A percentile compares a stretch with the other conserved stretches of the same genome.
Evolutionary conservation across 35 echinoderm and acorn worm species (phyloP).

Genomic region (Apostichopus japonicus): DNA sequence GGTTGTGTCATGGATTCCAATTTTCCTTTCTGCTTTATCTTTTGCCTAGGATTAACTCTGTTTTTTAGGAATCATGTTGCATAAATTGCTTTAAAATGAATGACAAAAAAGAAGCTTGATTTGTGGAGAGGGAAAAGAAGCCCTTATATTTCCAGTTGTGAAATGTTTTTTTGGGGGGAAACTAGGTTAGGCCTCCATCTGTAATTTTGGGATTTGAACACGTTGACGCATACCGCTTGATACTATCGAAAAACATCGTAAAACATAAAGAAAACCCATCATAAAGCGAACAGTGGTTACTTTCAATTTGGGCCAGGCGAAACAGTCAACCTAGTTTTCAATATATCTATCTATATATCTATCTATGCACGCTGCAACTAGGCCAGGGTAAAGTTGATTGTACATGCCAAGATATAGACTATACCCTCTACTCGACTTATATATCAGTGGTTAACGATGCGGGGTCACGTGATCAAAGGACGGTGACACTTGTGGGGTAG

Average conservation of each 20-base stretch:
- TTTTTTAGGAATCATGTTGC: background rate
- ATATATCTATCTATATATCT: too few relatives aligned
- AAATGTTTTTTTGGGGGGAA: background rate
- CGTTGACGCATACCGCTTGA: background rate
- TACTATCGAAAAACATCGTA: background rate
- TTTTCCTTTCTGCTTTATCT: too few relatives aligned
- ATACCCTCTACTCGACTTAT: too few relatives aligned
- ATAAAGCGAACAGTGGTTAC: background rate
- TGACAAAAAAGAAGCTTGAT: background rate
- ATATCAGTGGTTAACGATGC: too few relatives aligned
- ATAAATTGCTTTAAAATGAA: conserved; percentile 6
- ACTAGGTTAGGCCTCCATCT: background rate
- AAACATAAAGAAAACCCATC: background rate
- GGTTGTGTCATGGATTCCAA: background rate
- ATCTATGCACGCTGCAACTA: background rate
- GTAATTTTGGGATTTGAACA: background rate
- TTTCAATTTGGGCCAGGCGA: background rate
- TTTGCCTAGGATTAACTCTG: background rate
- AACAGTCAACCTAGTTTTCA: background rate
- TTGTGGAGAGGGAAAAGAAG: background rate
- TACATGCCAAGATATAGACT: too few relatives aligned
- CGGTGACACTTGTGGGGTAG: too few relatives aligned
- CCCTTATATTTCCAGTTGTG: background rate
- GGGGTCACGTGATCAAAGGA: too few relatives aligned
- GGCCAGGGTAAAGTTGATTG: background rate